Evolutionary conservation across 2,888 invertebrate species (phyloP).

Genomic region (Onchidella celtica): DNA sequence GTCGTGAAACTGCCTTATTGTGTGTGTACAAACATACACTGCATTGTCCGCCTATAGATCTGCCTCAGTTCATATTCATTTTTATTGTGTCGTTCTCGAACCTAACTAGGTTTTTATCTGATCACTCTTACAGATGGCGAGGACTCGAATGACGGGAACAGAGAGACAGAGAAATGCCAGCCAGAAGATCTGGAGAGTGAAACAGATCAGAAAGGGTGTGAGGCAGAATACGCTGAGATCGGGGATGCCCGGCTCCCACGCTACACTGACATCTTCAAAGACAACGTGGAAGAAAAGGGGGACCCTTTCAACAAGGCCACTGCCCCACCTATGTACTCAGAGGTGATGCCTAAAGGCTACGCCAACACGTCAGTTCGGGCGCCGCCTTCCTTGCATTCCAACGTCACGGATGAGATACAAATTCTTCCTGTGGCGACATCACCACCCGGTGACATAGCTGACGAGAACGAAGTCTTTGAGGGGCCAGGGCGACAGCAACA

Average conservation of each 20-base stretch:
- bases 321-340: constrained; percentile 50
- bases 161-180: background rate
- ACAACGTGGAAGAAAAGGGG: constrained; percentile 59
- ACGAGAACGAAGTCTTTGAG: background rate
- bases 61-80: too few species aligned
- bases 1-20: too few species aligned
- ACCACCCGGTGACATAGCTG: background rate
- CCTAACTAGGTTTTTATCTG: too few species aligned
- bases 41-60: too few species aligned
- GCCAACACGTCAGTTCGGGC: background rate
- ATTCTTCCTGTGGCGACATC: background rate
- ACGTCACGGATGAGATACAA: background rate
- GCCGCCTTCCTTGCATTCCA: background rate
- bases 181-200: constrained; percentile 30
- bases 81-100: too few species aligned
- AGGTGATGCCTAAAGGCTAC: constrained; percentile 16
- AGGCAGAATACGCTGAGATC: constrained; percentile 50
- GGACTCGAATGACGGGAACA: constrained; percentile 11
- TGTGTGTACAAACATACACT: too few species aligned
- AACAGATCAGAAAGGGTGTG: constrained; percentile 40
- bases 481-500: background rate
- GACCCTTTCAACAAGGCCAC: constrained; percentile 53
- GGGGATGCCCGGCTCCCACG: constrained; percentile 47
- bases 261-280: constrained; percentile 53
- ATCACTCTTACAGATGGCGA: constrained; percentile 36